Percentiles rank a stretch among this genome's conserved stretches.
Conservation (phyloP, 2,113 vertebrate species). For the Podocnemis expansa region DNA sequence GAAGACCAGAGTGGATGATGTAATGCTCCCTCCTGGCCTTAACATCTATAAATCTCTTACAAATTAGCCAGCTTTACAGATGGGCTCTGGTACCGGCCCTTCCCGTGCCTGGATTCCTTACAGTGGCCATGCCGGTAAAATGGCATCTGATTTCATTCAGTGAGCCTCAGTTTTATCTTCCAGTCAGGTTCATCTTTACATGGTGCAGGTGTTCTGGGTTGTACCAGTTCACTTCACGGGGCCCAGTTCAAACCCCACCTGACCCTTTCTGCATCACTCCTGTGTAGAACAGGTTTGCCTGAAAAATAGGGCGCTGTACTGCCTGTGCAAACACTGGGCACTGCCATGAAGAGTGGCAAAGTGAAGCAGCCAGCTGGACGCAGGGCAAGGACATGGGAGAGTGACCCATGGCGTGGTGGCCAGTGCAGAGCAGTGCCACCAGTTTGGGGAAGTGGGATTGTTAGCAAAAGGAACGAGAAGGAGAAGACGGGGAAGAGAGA, state of each 20-base stretch:
- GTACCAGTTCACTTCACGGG: too few relatives aligned
- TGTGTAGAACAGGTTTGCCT: too few relatives aligned
- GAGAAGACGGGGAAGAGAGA: too few relatives aligned
- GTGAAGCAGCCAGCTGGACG: background rate
- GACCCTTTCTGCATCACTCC: too few relatives aligned
- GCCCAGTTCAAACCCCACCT: too few relatives aligned
- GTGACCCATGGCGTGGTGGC: too few relatives aligned
- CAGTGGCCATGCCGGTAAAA: background rate
- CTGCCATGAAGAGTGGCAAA: background rate
- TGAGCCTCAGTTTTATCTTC: background rate
- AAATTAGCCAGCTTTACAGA: too few relatives aligned
- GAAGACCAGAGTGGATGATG: background rate
- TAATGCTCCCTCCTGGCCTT: background rate
- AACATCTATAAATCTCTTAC: background rate
- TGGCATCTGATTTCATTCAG: background rate
- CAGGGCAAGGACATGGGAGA: too few relatives aligned
- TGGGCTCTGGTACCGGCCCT: background rate
- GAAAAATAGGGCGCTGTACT: background rate
- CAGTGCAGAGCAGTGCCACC: fast-evolving
- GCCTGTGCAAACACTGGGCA: background rate
- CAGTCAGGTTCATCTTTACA: background rate
- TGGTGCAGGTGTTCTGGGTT: too few relatives aligned
- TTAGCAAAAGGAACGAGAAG: background rate
- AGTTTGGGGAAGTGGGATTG: fast-evolving
- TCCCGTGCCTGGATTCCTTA: too few relatives aligned